Percentiles rank a stretch among this genome's conserved stretches.
Conservation (phyloP, 1,140 invertebrate genomes). For the Anoplophora glabripennis region DNA sequence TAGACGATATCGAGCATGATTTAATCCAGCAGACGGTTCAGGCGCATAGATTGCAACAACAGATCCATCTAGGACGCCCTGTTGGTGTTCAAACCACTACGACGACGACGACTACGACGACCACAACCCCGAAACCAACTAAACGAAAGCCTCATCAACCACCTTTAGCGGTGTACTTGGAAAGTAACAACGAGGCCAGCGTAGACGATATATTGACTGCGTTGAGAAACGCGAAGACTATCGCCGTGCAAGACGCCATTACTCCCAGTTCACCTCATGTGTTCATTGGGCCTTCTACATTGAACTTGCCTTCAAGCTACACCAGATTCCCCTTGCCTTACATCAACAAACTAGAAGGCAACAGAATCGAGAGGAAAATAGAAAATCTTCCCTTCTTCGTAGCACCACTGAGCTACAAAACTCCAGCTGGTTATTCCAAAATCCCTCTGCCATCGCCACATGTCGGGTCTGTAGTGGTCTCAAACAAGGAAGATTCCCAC, state of each 20-base stretch:
- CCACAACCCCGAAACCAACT: conserved; percentile 43
- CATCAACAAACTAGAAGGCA: conserved; percentile 68
- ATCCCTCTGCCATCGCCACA: conserved; percentile 80
- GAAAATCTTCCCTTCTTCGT: conserved; percentile 77
- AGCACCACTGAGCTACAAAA: conserved; percentile 76
- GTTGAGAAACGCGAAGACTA: conserved; percentile 67
- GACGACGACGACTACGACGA: conserved; percentile 33
- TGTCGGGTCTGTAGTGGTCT: conserved; percentile 78
- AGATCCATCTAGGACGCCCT: conserved; percentile 38
- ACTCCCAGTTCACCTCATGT: conserved; percentile 64
- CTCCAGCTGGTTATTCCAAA: conserved; percentile 75
- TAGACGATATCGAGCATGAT: conserved; percentile 44
- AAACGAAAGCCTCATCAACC: conserved; percentile 73
- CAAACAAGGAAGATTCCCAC: conserved; percentile 30
- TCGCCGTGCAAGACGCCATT: conserved; percentile 72
- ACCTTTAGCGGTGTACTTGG: conserved; percentile 74
- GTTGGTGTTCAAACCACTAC: conserved; percentile 20
- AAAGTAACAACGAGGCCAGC: conserved; percentile 49
- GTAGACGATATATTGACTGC: conserved; percentile 67
- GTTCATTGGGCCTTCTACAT: conserved; percentile 74
- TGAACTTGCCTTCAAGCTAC: conserved; percentile 67
- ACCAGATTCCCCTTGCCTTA: conserved; percentile 80
- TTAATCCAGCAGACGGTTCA: conserved; percentile 50
- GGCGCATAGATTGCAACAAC: conserved; percentile 50
- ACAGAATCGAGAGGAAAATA: conserved; percentile 68